phyloP scores from a whole-genome alignment of 2,113 vertebrate genomes.

The Brachyhypopomus occidentalis region DNA sequence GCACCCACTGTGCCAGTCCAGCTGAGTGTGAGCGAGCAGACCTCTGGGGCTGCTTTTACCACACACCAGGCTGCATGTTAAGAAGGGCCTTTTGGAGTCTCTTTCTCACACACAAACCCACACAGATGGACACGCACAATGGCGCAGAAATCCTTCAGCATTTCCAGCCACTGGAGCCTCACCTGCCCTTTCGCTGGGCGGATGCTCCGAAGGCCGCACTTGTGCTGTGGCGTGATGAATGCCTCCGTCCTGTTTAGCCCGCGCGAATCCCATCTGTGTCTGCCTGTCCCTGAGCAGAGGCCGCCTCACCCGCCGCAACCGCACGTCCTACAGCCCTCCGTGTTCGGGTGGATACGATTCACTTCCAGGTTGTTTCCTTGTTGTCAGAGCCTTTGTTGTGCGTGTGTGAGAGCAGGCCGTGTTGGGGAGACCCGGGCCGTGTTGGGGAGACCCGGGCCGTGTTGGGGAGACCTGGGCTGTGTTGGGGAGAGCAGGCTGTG shows the following conservation, averaged over 20 bases:
- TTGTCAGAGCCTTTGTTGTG: neutral
- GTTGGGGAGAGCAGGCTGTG: too few species aligned
- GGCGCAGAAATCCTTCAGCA: constrained; percentile 41
- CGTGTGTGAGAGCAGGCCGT: neutral
- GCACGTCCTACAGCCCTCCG: constrained; percentile 5
- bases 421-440: constrained; percentile 12
- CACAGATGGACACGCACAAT: neutral
- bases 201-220: constrained; percentile 42
- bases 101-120: neutral
- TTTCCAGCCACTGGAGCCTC: constrained; percentile 32
- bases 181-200: constrained; percentile 52
- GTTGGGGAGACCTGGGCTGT: too few species aligned
- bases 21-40: constrained; percentile 57
- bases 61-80: constrained; percentile 9
- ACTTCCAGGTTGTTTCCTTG: constrained; percentile 25
- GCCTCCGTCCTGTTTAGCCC: constrained; percentile 42
- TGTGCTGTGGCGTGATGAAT: constrained; percentile 53
- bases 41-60: constrained; percentile 13
- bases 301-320: constrained; percentile 25
- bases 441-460: constrained; percentile 10
- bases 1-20: constrained; percentile 56
- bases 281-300: constrained; percentile 10
- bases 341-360: constrained; percentile 41
- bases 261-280: constrained; percentile 45
- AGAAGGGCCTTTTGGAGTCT: constrained; percentile 15